Evolutionary conservation across 2,113 vertebrate species (phyloP), one percentile per base, ranked within the genome.

Genomic region (Petroica traversi): DNA sequence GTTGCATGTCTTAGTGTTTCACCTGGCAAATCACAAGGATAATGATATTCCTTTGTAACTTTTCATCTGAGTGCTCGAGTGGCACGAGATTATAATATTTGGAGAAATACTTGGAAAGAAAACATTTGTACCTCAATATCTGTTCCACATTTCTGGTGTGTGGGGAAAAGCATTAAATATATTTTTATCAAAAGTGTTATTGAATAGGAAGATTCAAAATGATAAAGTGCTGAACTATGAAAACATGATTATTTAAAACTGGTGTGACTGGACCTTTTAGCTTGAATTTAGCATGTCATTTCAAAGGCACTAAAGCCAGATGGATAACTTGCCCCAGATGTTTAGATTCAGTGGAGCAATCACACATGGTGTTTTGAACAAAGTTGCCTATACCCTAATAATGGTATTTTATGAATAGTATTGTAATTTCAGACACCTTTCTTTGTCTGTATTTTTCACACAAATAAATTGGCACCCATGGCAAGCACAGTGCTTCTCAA

Each of bases 281-380:
- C 55, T 89, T 93, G 84, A 95, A 71, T 2, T 2, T 91, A 68
- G 87, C 66, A 22, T 91, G 55, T 85, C 16, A 59, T 95, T 96
- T 95, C 74, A 92, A 89, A 95, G 93, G 85, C 89, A 24, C 63
- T 93, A n/a, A 85, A 94, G 46, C 54, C 66, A 83, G 78, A 89
- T 85, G 31, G 11, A 5, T 95, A 95, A 95, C 81, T 88, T 96
- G 46, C 67, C 68, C 88, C 95, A 95, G 81, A 94, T 94, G 95
- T 93, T 95, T 57, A 76, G 78, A 62, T 79, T 76, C 59, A 51
- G 46, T 55, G 22, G 45, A 85, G 34, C 54, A 89, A 2, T 85
- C 41, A 14, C 85, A 68, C 22, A 20, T 91, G 78, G 61, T 88
- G 43, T 91, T 89, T 83, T 54, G 74, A 91, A 76, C 66, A 63